Conservation (phyloP, 2,113 vertebrate species). For the Dermatemys mawii region DNA sequence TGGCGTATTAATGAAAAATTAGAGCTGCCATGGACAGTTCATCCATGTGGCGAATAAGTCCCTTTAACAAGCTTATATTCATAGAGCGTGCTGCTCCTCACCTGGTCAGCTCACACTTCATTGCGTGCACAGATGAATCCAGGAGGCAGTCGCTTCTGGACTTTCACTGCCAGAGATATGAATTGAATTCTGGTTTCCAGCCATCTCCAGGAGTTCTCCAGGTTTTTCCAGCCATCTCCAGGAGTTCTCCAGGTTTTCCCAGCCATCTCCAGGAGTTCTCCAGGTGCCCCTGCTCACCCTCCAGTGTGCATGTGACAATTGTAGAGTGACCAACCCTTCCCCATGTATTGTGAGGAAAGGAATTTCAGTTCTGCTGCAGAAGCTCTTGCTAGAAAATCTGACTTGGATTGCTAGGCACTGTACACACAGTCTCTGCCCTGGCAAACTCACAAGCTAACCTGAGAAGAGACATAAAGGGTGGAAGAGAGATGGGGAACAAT, state of each 20-base stretch:
- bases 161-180: rapidly evolving
- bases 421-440: not conserved
- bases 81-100: not conserved
- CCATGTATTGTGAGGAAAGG: not conserved
- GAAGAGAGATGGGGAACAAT: not conserved
- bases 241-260: no score
- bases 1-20: conserved; percentile 52
- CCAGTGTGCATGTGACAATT: not conserved
- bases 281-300: conserved; percentile 38
- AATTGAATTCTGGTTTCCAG: not conserved
- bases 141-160: not conserved
- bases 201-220: not conserved
- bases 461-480: not conserved
- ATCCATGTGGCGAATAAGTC: conserved; percentile 57
- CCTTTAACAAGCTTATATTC: conserved; percentile 27
- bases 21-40: conserved; percentile 41
- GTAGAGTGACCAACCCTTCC: conserved; percentile 9
- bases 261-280: not conserved
- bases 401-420: not conserved
- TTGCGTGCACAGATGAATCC: rapidly evolving
- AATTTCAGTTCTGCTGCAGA: not conserved
- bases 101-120: not conserved
- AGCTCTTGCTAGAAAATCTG: not conserved
- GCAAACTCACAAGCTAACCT: not conserved
- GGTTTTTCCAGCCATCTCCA: not conserved